These are phyloP conservation scores for Equus quagga DNA, from an alignment of 2,113 vertebrate species.

Conservation along the genomic window DNA sequence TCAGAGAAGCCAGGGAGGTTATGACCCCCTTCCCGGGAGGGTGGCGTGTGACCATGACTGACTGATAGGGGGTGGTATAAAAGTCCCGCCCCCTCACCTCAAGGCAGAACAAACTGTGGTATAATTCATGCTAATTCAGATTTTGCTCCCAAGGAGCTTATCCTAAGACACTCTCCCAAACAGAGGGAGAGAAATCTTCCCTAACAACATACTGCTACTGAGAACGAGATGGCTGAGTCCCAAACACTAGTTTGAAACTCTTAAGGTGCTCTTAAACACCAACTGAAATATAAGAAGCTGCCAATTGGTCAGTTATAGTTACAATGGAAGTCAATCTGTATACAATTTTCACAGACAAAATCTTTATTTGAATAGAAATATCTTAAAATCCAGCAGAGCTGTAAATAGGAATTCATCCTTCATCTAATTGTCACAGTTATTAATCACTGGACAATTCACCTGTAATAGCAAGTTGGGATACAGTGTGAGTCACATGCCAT, in stretches of 20 bases:
- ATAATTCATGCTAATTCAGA: not conserved
- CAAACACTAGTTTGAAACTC: not conserved
- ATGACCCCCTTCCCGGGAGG: not conserved
- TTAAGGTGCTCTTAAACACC: not conserved
- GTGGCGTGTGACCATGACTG: not conserved
- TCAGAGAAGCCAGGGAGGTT: not conserved
- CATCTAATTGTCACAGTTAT: not conserved
- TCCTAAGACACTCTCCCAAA: not conserved
- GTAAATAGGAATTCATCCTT: not conserved
- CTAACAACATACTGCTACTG: not conserved
- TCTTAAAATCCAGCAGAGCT: not conserved
- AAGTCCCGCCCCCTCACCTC: not conserved
- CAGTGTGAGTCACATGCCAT: not conserved
- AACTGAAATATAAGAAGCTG: not conserved
- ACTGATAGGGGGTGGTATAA: not conserved
- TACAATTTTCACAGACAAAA: not conserved
- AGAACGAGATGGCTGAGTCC: not conserved
- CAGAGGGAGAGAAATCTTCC: not conserved
- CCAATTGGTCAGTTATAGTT: not conserved
- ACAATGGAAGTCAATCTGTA: not conserved
- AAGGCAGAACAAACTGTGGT: not conserved
- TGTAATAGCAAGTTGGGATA: not conserved
- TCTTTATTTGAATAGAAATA: slow-evolving; percentile 1
- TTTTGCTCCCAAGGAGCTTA: slow-evolving; percentile 1
- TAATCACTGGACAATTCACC: not conserved